Percentiles rank a stretch among this genome's conserved stretches.
Evolutionary conservation across 1,140 invertebrate species (phyloP).

Genomic region (Anastatus disparis): DNA sequence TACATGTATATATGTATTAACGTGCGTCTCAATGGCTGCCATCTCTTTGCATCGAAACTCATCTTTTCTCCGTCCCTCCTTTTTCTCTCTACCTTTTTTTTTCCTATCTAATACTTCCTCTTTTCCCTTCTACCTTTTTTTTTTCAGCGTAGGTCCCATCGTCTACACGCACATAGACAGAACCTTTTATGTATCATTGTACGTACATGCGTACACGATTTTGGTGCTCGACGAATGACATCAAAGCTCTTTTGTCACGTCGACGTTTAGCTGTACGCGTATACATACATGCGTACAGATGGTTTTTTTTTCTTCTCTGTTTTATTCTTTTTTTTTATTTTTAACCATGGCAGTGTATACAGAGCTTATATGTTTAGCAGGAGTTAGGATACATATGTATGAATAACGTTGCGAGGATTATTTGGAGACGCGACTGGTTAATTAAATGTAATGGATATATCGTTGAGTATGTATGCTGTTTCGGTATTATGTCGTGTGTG

Average conservation of each 20-base stretch:
- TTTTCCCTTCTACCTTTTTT: background rate
- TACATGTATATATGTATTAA: constrained; percentile 15
- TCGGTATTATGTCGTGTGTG: no score
- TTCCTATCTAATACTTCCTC: background rate
- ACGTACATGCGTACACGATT: no score
- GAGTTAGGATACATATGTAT: no score
- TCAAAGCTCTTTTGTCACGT: constrained; percentile 9
- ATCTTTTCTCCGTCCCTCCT: background rate
- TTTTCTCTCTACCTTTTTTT: background rate
- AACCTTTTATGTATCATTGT: no score
- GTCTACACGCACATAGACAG: no score
- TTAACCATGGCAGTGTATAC: no score
- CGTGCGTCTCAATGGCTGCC: background rate
- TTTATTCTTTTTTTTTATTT: no score
- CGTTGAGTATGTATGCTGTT: no score
- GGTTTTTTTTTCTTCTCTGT: background rate
- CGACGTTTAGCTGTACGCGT: background rate
- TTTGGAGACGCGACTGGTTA: no score
- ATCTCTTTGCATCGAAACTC: background rate
- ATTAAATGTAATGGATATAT: no score
- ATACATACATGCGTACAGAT: background rate
- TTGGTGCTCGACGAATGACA: background rate
- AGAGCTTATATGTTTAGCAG: no score
- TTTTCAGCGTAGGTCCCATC: background rate
- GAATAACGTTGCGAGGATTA: no score